phyloP scores from a whole-genome alignment of 1,140 invertebrate genomes.

The Harlomillsia oculata region DNA sequence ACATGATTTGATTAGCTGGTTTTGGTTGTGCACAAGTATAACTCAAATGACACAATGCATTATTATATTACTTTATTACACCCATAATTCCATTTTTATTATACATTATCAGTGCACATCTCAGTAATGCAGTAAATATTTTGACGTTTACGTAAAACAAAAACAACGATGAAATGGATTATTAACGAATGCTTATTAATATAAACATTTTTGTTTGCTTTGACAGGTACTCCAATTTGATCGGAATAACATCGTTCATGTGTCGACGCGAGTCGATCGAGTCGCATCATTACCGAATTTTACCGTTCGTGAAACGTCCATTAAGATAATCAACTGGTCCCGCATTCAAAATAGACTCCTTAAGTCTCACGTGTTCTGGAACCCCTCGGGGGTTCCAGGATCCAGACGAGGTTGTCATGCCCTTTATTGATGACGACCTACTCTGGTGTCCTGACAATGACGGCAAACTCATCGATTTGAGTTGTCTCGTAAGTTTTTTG shows the following conservation, averaged over 20 bases:
- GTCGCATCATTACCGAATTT: not conserved
- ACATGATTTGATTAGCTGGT: no score
- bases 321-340: not conserved
- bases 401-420: conserved; percentile 50
- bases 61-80: no score
- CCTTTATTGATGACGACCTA: conserved; percentile 85
- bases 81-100: no score
- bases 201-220: no score
- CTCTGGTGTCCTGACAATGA: conserved; percentile 85
- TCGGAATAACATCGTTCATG: conserved; percentile 19
- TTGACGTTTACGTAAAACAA: no score
- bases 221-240: no score
- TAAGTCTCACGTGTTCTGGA: conserved; percentile 26
- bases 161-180: no score
- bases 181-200: no score
- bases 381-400: conserved; percentile 32
- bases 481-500: conserved; percentile 59
- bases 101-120: no score
- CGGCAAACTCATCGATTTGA: conserved; percentile 80
- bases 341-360: conserved; percentile 15
- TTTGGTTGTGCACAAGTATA: no score
- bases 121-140: no score
- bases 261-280: not conserved
- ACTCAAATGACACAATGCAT: no score
- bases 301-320: not conserved